phyloP scores from a whole-genome alignment of 2,113 vertebrate genomes.

The Ictidomys tridecemlineatus region DNA sequence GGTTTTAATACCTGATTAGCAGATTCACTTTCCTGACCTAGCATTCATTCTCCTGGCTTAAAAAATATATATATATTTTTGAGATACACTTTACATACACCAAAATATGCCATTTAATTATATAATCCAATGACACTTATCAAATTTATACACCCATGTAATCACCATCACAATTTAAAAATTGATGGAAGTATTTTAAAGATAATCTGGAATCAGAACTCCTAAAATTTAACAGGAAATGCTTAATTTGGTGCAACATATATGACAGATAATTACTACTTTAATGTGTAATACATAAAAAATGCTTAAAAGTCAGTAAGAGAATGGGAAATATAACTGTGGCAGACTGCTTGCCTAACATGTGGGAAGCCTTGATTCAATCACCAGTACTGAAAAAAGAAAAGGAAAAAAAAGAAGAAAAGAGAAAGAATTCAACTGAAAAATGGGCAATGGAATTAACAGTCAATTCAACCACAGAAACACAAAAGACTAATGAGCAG shows the following conservation, averaged over 20 bases:
- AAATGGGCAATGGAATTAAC: slow-evolving; percentile 34
- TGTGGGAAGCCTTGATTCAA: too few relatives aligned
- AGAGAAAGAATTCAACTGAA: slow-evolving; percentile 14
- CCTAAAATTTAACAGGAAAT: background rate
- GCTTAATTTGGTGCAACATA: background rate
- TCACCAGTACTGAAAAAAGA: too few relatives aligned
- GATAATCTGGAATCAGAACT: slow-evolving; percentile 16
- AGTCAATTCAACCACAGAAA: background rate
- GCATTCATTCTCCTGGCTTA: background rate
- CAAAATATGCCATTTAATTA: background rate
- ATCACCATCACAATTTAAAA: slow-evolving; percentile 7
- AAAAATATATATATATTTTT: background rate
- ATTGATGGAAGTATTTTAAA: background rate
- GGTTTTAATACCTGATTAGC: background rate
- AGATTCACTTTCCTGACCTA: background rate
- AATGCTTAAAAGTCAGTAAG: slow-evolving; percentile 13
- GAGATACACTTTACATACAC: background rate
- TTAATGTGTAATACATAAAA: background rate
- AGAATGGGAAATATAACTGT: background rate
- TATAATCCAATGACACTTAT: background rate
- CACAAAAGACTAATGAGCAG: background rate
- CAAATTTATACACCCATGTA: background rate
- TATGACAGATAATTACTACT: background rate
- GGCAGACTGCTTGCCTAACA: too few relatives aligned
- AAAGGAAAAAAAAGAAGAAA: too few relatives aligned